Evolutionary conservation across 2,888 invertebrate species (phyloP), one percentile per base, ranked within the genome.

Genomic region (Hermaeophaga mercurialis): DNA sequence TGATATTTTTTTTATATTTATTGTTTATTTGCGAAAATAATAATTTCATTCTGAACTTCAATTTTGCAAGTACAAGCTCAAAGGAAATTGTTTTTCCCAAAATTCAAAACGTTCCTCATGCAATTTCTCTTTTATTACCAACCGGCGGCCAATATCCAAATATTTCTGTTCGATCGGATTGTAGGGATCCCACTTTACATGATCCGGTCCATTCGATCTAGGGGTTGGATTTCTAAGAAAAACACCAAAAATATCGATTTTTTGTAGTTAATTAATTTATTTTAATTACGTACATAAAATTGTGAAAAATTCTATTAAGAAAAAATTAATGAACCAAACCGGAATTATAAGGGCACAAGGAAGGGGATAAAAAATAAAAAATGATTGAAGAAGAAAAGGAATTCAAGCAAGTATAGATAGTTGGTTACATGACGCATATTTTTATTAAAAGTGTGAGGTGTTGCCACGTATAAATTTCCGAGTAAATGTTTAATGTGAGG

Each of bases 141-240:
- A 61, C 26, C 70, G 66, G 12, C 72, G 63, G n/a, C 71, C 72
- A 36, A 80, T 75, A 17, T 78, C 73, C 61, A 79, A 62, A 59
- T 77, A 79, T 46, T 75, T 73, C 38, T 75, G 71, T 15, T 66
- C 70, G 19, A 66, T 67, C 2, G 58, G 39, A 1, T 67, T 70
- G 24, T 74, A 75, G 15, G 73, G 72, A 31, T 73, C 71, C 79
- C 80, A 80, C 15, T 64, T 73, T 2, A 74, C 66, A 14, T 72
- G 68, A 12, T 69, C 68, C 41, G 75, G 8, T 17, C 63, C 4
- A 64, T 45, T 3, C 66, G 66, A 66, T n/a, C 67, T 66, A 1
- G 77, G 75, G 46, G 76, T 74, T 5, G 79, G 82, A 71, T 75
- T 82, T 85, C 70, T 33, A 67, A 68, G 48, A 50, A 56, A 36